Evolutionary conservation across 2,888 invertebrate genomes (phyloP), one percentile per base, ranked within the genome.

Genomic region (Muschampia plurimacula): DNA sequence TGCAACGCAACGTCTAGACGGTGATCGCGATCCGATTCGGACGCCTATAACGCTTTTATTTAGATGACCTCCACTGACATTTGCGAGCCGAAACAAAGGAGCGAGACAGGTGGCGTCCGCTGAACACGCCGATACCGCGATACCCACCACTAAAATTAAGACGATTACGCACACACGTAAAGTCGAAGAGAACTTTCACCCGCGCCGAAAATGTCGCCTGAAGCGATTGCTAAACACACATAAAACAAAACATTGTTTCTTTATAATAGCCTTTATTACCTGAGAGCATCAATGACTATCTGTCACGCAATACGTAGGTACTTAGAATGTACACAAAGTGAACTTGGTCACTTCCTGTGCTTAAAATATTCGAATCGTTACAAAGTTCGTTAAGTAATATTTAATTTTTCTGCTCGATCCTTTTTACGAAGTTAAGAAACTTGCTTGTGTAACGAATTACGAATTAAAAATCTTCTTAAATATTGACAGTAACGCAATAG

Each of bases 61-160:
- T 93, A 93, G 93, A 93, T 90, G 93, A 93, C 93, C 93, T 94
- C 91, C 82, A 81, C 85, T 91, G 93, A 93, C 93, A 93, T 94
- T 93, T 90, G 89, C 88, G 84, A 87, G 86, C 85, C 90, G 89
- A 92, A 92, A 93, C 93, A 93, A 93, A 93, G 91, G 87, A 92
- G 83, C 81, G 89, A 89, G 89, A 88, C 93, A 93, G 93, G 93
- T 93, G 85, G 87, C 86, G 84, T 82, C 85, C 89, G 85, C 86
- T 85, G 86, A 85, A 83, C 85, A 84, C 84, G 80, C 80, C 84
- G 85, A 83, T 83, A 83, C 79, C 85, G 83, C 70, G 36, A 63
- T 59, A 57, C 60, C 60, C n/a, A 80, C 84, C 83, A 89, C 89
- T 90, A 88, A 90, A 91, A 92, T 91, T 88, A 91, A 90, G 84